A percentile compares a stretch with the other conserved stretches of the same genome.
These are phyloP conservation scores for Megastigmus dorsalis DNA, from an alignment of 2,888 invertebrate genomes.

Conservation along the genomic window DNA sequence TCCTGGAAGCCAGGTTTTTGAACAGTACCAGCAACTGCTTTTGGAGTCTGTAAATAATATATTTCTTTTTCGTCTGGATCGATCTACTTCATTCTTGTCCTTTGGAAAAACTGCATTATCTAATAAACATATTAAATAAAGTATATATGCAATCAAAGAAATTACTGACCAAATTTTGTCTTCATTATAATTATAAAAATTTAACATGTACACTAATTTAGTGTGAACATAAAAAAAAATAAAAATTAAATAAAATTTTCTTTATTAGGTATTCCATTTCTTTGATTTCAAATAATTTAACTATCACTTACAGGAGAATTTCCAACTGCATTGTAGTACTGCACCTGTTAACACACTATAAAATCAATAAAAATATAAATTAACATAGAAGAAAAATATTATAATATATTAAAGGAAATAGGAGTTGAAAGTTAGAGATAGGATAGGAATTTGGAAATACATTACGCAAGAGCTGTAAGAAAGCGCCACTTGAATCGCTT, in stretches of 20 bases:
- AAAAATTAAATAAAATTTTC: too few species aligned
- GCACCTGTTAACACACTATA: slow-evolving; percentile 48
- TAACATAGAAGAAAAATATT: slow-evolving; percentile 6
- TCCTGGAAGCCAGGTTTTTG: slow-evolving; percentile 6
- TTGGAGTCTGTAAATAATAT: slow-evolving; percentile 17
- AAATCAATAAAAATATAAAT: slow-evolving; percentile 39
- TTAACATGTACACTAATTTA: not conserved
- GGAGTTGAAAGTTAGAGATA: slow-evolving; percentile 19
- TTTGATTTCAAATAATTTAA: slow-evolving; percentile 40
- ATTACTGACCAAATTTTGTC: slow-evolving; percentile 15
- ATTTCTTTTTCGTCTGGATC: slow-evolving; percentile 2
- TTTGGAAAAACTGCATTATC: slow-evolving; percentile 16
- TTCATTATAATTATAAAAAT: slow-evolving; percentile 36
- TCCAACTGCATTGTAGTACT: slow-evolving; percentile 23
- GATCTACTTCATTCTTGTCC: not conserved
- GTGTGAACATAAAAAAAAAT: not conserved
- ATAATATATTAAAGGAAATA: slow-evolving; percentile 11
- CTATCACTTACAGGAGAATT: slow-evolving; percentile 20
- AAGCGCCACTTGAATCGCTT: slow-evolving; percentile 41
- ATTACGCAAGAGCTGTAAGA: slow-evolving; percentile 38
- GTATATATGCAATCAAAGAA: slow-evolving; percentile 45
- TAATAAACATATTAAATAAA: slow-evolving; percentile 24
- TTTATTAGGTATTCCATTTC: slow-evolving; percentile 38
- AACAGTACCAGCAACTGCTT: not conserved
- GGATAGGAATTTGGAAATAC: slow-evolving; percentile 47